A percentile compares a stretch with the other conserved stretches of the same genome.
These are phyloP conservation scores for Pyxicephalus adspersus DNA, from an alignment of 2,113 vertebrate genomes.

Conservation along the genomic window DNA sequence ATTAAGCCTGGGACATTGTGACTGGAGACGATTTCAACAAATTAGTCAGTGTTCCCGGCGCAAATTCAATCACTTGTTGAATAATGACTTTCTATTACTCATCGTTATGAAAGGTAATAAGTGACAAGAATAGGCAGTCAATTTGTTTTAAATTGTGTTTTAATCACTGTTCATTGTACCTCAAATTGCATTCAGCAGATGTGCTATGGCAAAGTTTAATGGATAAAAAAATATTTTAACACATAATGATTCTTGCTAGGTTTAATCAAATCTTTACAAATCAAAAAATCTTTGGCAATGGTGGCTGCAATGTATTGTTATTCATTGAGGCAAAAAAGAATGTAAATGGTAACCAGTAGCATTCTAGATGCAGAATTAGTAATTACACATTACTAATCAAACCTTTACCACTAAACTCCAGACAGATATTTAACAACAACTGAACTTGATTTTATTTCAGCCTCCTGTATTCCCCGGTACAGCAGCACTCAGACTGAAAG, in stretches of 20 bases:
- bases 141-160: conserved; percentile 17
- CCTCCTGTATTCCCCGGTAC: too few relatives aligned
- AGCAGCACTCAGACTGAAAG: too few relatives aligned
- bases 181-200: conserved; percentile 19
- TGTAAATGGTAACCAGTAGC: too few relatives aligned
- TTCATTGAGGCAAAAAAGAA: too few relatives aligned
- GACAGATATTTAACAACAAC: too few relatives aligned
- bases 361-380: too few relatives aligned
- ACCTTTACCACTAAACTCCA: too few relatives aligned
- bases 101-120: conserved; percentile 13
- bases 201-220: conserved; percentile 6
- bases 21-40: conserved; percentile 38
- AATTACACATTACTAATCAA: too few relatives aligned
- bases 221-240: conserved; percentile 3
- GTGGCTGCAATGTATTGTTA: too few relatives aligned
- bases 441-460: too few relatives aligned
- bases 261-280: conserved; percentile 1
- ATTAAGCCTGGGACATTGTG: conserved; percentile 22
- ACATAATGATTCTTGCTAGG: not conserved
- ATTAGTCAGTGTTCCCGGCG: conserved; percentile 43
- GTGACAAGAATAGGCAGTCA: conserved; percentile 14
- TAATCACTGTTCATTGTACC: conserved; percentile 21
- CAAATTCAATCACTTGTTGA: conserved; percentile 40
- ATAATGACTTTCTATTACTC: conserved; percentile 23
- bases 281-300: not conserved